Base-by-base conservation (phyloP, 2,113 vertebrate species). In the Passer montanus region DNA sequence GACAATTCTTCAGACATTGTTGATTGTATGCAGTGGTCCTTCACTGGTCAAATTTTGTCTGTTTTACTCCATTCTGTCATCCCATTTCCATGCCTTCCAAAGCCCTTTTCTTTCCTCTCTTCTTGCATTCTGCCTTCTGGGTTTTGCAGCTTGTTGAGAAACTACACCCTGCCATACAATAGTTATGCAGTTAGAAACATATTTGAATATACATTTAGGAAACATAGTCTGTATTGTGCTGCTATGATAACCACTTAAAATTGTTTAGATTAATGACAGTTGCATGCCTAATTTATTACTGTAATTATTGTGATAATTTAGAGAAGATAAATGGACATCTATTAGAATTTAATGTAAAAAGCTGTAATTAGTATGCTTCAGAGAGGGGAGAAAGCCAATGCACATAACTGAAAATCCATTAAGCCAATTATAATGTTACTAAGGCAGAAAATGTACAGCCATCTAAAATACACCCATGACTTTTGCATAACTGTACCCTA, bases 311-410 rank as follows among this genome's bases (percentile, higher is more conserved):
- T 60, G 87, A 97, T 97, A 89, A 97, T 96, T 97, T 94, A 91
- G 88, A 97, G 92, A 95, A 95, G 97, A 98, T 97, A 96, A 97
- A 98, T 97, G 94, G 94, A 96, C 97, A 97, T 96, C 95, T 97
- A 96, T 97, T 96, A 96, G 93, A 96, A 85, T 97, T 96, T 98
- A 97, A 97, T 97, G 98, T 96, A 98, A 97, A 97, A 98, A 97
- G 95, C 96, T 83, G 94, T 97, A 97, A 98, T 97, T 97, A 97
- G 97, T 97, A 96, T 97, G 97, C 91, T 94, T 95, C 46, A 64
- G 82, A 97, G 81, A 95, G 50, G 67, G 62, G 52, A 83, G 75
- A 95, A 78, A 95, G 92, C 76, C 58, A 59, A 77, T 76, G 62
- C 53, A 89, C 79, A 69, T 93, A 84, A 84, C 87, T 73, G 88